Base-by-base conservation (phyloP, 1,140 invertebrate species). In the Brachionus calyciflorus region DNA sequence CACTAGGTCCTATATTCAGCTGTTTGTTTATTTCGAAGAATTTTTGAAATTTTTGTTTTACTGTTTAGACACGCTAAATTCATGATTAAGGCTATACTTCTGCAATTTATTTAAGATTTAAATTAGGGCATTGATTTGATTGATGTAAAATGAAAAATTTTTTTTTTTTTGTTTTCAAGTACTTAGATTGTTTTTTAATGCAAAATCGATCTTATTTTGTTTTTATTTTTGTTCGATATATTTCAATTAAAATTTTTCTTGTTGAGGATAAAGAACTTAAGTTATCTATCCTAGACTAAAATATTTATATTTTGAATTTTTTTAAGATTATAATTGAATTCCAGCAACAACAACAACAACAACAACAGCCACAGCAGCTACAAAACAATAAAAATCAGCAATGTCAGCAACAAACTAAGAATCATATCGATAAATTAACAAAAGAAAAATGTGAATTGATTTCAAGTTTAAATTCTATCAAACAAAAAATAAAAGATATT, bases 371-470 rank as follows among this genome's bases (percentile, higher is more conserved):
- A n/a, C n/a, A n/a, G n/a, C n/a, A n/a, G n/a, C n/a, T n/a, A n/a
- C n/a, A n/a, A n/a, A n/a, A n/a, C n/a, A 49, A 46, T 44, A 51
- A 33, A 6, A 40, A 49, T 12, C 28, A 55, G 33, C 69, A 73
- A 73, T 40, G 46, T 33, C 37, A 40, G n/a, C 9, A 46, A 19
- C 33, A 65, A 65, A 65, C 44, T 37, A 65, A 46, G 44, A 65
- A 26, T 49, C 46, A 73, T 21, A 0, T 73, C 46, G 46, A 73
- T 4, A 73, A 55, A 49, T 51, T 73, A 12, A 73, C 49, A 17
- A 49, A 73, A 73, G 69, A 73, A 73, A 73, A 73, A 73, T 73
- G 69, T 55, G 69, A 73, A 37, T 55, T 73, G 46, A 49, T 73
- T 19, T 51, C 46, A 12, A 73, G 46, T 28, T 24, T 73, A n/a